Percentiles rank a stretch among this genome's conserved stretches.
These are phyloP conservation scores for Columba livia DNA, from an alignment of 2,113 vertebrate genomes.

Conservation along the genomic window DNA sequence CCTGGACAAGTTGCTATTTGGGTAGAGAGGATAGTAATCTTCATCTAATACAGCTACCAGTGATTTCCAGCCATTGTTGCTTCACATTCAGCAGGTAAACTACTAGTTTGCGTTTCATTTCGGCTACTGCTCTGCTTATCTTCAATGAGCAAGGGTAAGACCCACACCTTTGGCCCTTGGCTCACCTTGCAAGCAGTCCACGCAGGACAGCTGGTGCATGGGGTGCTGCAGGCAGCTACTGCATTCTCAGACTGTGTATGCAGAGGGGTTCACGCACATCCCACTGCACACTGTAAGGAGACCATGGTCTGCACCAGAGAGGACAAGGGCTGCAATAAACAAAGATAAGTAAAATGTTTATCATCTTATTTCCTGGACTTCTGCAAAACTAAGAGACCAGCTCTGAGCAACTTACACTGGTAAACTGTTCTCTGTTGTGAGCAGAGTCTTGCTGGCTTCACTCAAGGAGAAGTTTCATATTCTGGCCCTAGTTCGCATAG, in stretches of 20 bases:
- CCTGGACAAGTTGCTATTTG: background rate
- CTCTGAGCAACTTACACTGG: background rate
- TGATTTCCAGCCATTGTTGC: background rate
- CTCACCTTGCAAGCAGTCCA: background rate
- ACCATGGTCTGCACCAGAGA: background rate
- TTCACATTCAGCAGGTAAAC: background rate
- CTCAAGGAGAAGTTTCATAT: background rate
- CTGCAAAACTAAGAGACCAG: background rate
- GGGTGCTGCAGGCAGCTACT: background rate
- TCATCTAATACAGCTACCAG: background rate
- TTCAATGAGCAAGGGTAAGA: background rate
- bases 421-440: background rate
- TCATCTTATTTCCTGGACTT: background rate
- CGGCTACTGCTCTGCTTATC: background rate
- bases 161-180: background rate
- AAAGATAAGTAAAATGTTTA: background rate
- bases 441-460: background rate
- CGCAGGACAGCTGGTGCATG: background rate
- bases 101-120: background rate
- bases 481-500: background rate
- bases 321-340: background rate
- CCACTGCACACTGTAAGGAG: background rate
- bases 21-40: background rate
- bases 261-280: rapidly evolving
- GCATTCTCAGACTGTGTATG: background rate